Evolutionary conservation across 2,888 invertebrate species (phyloP), one percentile per base, ranked within the genome.

Genomic region (Fissipunctia ypsillon): DNA sequence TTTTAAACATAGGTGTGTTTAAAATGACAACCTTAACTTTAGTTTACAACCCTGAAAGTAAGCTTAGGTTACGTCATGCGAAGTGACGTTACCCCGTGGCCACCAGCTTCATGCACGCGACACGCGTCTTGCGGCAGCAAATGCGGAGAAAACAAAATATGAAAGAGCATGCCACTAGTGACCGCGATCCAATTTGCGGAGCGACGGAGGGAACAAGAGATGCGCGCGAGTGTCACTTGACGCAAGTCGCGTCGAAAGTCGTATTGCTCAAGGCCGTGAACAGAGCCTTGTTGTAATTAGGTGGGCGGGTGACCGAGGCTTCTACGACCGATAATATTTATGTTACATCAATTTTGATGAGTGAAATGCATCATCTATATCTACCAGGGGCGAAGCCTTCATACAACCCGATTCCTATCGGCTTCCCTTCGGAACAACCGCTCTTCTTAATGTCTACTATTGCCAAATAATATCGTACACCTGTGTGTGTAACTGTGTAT

Each of bases 11-110:
- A n/a, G n/a, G n/a, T n/a, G 59, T 75, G 85, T 81, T 78, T 81
- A 56, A 76, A 81, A 81, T 81, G 78, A 85, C 81, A 81, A 72
- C 74, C 45, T 73, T 52, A 73, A 80, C 64, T 74, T 79, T 83
- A 64, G 75, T 84, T 76, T 63, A 45, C 38, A 60, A 31, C 48
- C 35, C 25, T 57, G 48, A 19, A 31, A 45, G 45, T 73, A 74
- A 0, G 64, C 4, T 76, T 66, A 81, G 65, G 71, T 76, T 80
- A 84, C 81, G 78, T 73, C 73, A 80, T 7, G 35, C 14, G 0
- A 45, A 48, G 45, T 65, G 43, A 68, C 50, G 65, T 12, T 22
- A 2, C 10, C 5, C 19, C 9, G 16, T 38, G 9, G 38, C 0
- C 6, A 25, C 3, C 25, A 60, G 3, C 1, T 19, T 19, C 1